Evolutionary conservation across 1,140 invertebrate species (phyloP).

Genomic region (Muscidifurax raptorellus): DNA sequence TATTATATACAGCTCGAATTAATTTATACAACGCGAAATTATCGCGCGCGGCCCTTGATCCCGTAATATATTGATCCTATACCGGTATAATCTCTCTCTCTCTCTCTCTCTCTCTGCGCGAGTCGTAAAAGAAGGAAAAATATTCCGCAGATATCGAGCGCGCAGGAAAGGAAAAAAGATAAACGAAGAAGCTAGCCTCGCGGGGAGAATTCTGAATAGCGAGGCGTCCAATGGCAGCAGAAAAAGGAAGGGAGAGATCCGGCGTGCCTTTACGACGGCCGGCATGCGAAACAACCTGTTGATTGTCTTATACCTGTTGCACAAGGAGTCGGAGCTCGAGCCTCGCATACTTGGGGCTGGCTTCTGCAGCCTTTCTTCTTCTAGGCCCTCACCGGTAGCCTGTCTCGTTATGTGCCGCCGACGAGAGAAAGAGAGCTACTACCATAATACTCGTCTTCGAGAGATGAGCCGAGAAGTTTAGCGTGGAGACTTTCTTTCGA

Average conservation of each 20-base stretch:
- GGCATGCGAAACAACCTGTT: conserved; percentile 71
- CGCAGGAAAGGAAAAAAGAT: conserved; percentile 16
- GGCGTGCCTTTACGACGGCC: conserved; percentile 62
- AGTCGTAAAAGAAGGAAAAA: conserved; percentile 46
- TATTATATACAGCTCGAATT: conserved; percentile 9
- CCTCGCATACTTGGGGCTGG: conserved; percentile 58
- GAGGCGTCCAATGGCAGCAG: conserved; percentile 46
- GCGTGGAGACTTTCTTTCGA: too few relatives aligned
- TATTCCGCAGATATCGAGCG: conserved; percentile 42
- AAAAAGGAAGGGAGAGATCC: conserved; percentile 44
- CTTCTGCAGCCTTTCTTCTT: conserved; percentile 47
- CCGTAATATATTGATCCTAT: conserved; percentile 43
- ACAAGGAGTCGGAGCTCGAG: conserved; percentile 57
- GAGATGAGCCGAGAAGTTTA: background rate
- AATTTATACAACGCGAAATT: conserved; percentile 42
- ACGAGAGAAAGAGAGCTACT: conserved; percentile 1
- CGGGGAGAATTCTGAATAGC: conserved; percentile 49
- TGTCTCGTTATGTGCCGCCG: conserved; percentile 46
- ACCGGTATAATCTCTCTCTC: background rate
- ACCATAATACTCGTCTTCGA: background rate
- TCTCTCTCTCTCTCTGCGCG: conserved; percentile 5
- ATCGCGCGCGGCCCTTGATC: conserved; percentile 9
- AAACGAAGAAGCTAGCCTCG: conserved; percentile 46
- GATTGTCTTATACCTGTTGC: conserved; percentile 71
- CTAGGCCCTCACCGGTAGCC: conserved; percentile 23